These are phyloP conservation scores for Marmota flaviventris DNA, from an alignment of 2,113 vertebrate genomes.

Conservation along the genomic window DNA sequence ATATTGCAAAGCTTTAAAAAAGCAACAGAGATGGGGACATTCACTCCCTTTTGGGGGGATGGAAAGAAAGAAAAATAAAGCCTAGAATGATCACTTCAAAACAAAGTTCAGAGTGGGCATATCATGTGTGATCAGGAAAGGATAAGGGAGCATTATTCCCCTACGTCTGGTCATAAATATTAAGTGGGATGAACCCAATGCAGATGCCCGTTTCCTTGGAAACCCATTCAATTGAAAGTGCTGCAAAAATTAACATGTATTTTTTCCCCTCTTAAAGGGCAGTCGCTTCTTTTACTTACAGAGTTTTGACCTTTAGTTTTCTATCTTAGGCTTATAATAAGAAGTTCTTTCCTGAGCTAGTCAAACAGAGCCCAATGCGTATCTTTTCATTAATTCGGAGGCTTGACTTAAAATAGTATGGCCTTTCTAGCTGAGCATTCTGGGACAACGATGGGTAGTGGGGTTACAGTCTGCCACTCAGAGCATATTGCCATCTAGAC, in stretches of 20 bases:
- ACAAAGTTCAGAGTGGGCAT: constrained; percentile 15
- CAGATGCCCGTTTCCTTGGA: constrained; percentile 85
- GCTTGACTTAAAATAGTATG: constrained; percentile 36
- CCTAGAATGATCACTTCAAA: background rate
- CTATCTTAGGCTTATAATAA: constrained; percentile 75
- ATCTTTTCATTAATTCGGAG: constrained; percentile 76
- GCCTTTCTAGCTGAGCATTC: background rate
- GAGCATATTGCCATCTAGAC: background rate
- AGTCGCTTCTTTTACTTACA: constrained; percentile 71
- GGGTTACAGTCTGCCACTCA: background rate
- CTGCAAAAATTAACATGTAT: constrained; percentile 78
- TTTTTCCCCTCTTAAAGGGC: constrained; percentile 66
- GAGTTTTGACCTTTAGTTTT: constrained; percentile 75
- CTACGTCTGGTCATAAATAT: constrained; percentile 57
- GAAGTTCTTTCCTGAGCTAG: constrained; percentile 59
- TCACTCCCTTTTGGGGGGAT: background rate
- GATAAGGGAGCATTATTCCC: constrained; percentile 21
- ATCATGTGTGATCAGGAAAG: background rate
- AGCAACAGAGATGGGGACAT: background rate
- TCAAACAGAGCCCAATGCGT: constrained; percentile 28
- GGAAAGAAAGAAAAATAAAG: background rate
- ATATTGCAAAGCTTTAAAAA: background rate
- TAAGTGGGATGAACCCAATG: constrained; percentile 64
- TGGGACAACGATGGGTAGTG: background rate
- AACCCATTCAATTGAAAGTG: constrained; percentile 81